Conservation (phyloP, 2,113 vertebrate genomes). For the Alosa alosa region DNA sequence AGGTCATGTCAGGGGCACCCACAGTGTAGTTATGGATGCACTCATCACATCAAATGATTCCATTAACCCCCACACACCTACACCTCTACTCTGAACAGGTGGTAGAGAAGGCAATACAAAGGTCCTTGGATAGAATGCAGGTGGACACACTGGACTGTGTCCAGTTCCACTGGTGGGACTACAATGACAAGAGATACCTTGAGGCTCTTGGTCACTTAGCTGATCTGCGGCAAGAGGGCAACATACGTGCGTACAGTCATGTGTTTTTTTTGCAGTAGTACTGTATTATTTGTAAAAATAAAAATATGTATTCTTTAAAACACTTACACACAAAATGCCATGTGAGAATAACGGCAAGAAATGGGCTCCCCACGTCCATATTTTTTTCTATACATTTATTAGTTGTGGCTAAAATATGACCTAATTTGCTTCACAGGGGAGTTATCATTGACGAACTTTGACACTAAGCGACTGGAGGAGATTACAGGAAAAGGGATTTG, state of each 20-base stretch:
- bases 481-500: constrained; percentile 55
- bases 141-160: constrained; percentile 56
- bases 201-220: constrained; percentile 57
- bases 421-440: constrained; percentile 45
- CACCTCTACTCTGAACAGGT: constrained; percentile 40
- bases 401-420: background rate
- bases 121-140: constrained; percentile 54
- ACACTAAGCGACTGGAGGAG: constrained; percentile 56
- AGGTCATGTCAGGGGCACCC: background rate
- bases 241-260: constrained; percentile 46
- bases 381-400: background rate
- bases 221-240: constrained; percentile 57
- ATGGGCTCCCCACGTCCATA: too few relatives aligned
- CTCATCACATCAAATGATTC: background rate
- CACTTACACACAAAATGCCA: background rate
- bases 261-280: background rate
- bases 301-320: background rate
- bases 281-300: background rate
- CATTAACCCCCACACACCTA: background rate
- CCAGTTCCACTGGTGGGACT: constrained; percentile 66
- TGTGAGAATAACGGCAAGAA: too few relatives aligned
- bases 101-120: constrained; percentile 48
- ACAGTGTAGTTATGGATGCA: background rate
- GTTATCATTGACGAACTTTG: constrained; percentile 60
- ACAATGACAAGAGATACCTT: constrained; percentile 57